Base-by-base conservation (phyloP, 1,140 invertebrate species). In the Diorhabda elongata region DNA sequence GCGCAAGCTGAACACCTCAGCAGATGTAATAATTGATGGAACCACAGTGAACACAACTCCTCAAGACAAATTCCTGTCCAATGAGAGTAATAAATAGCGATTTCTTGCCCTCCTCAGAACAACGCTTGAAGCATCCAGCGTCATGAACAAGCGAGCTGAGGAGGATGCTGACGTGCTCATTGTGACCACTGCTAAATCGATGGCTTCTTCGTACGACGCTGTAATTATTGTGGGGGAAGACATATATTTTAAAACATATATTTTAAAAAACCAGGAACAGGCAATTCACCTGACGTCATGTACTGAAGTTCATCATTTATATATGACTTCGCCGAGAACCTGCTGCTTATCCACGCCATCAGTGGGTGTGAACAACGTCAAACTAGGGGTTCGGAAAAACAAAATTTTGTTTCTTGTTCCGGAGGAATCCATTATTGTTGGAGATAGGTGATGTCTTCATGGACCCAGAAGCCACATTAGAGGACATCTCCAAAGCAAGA, bases 111-210 rank as follows among this genome's bases (percentile, higher is more conserved):
- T 69, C 26, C 62, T 69, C 9, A 52, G 3, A 5, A 56, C 41
- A 7, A 11, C 56, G 57, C 43, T 63, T n/a, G 52, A 64, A 26
- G 26, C 3, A 2, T 11, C 4, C 8, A 42, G 0, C 52, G 57
- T 64, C 41, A 42, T 43, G 1, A 44, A 44, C 5, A 41, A 43
- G 52, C 61, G 64, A 45, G 67, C 45, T 3, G 45, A 58, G 9
- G 67, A 69, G 45, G 61, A 69, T 57, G 67, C 67, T 4, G 3
- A 69, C 56, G 8, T 41, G n/a, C 11, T 64, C 5, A 69, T 69
- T 64, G 58, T 69, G 43, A 64, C 61, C 5, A 64, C 61, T 57
- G 61, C 67, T 59, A 9, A 62, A 52, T 26, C 43, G 4, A 57
- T 26, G 7, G 26, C 60, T 41, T 44, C 4, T 44, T 5, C n/a